phyloP scores from a whole-genome alignment of 2,888 invertebrate genomes.

The Eilema sororculum region DNA sequence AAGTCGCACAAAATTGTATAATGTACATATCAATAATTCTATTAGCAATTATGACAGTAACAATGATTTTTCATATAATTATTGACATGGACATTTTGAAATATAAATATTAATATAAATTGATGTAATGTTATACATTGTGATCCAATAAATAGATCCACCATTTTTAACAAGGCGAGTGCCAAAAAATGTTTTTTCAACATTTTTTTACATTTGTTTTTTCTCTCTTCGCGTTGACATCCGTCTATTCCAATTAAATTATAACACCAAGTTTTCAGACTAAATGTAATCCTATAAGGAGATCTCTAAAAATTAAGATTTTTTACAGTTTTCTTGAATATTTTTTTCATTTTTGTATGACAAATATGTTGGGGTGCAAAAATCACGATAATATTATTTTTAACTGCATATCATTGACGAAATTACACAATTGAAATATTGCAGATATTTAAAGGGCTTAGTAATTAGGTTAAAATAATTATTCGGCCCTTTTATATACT shows the following conservation, averaged over 20 bases:
- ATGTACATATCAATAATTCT: constrained; percentile 14
- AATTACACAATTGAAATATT: not conserved
- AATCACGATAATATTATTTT: not conserved
- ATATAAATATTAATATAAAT: not conserved
- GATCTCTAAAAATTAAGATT: constrained; percentile 66
- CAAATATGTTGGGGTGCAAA: constrained; percentile 37
- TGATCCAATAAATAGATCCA: constrained; percentile 26
- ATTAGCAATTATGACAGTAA: not conserved
- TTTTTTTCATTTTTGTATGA: constrained; percentile 39
- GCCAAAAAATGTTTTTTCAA: constrained; percentile 57
- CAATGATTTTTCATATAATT: constrained; percentile 5
- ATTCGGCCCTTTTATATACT: not conserved
- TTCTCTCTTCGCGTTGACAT: constrained; percentile 54
- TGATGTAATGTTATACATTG: constrained; percentile 1
- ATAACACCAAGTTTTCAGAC: constrained; percentile 81
- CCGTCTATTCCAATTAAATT: constrained; percentile 69
- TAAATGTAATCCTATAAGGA: constrained; percentile 77
- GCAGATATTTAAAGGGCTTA: not conserved
- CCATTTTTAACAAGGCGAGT: constrained; percentile 49
- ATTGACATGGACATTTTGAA: not conserved
- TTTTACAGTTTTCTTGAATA: constrained; percentile 67
- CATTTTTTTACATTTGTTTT: constrained; percentile 34
- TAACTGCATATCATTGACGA: constrained; percentile 15
- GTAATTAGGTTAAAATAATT: not conserved
- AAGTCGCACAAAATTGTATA: constrained; percentile 3